phyloP scores from a whole-genome alignment of 2,797 vertebrate genomes.

The Poeciliopsis infans region DNA sequence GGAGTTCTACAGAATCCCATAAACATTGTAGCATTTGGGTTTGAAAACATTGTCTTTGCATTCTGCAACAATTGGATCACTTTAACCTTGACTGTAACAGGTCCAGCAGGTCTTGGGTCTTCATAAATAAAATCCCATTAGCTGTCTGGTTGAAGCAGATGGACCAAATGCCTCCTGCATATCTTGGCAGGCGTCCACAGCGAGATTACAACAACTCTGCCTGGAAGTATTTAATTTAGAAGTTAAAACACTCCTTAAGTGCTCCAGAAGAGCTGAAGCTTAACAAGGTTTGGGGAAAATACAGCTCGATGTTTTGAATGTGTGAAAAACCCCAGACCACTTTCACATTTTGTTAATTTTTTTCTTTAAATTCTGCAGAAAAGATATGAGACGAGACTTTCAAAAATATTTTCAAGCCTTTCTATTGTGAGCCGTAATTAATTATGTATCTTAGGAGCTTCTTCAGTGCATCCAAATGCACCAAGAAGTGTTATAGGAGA shows the following conservation, averaged over 20 bases:
- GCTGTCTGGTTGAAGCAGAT: background rate
- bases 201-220: background rate
- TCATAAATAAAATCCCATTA: slow-evolving; percentile 37
- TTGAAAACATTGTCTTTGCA: background rate
- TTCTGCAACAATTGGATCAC: background rate
- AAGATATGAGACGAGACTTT: background rate
- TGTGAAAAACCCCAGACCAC: background rate
- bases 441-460: background rate
- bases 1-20: too few species aligned
- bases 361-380: background rate
- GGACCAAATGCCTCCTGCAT: background rate
- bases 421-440: background rate
- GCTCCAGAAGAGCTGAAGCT: background rate
- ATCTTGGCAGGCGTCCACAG: background rate
- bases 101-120: slow-evolving; percentile 2
- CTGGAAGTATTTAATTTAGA: background rate
- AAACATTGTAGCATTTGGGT: background rate
- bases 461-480: background rate
- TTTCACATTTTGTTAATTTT: background rate
- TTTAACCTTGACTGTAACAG: background rate
- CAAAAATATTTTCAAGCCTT: background rate
- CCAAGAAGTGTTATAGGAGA: too few species aligned
- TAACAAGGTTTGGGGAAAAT: background rate
- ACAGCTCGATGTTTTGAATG: background rate
- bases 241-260: background rate